A percentile compares a stretch with the other conserved stretches of the same genome.
These are phyloP conservation scores for Electrophaes corylata DNA, from an alignment of 2,888 invertebrate species.

Conservation along the genomic window DNA sequence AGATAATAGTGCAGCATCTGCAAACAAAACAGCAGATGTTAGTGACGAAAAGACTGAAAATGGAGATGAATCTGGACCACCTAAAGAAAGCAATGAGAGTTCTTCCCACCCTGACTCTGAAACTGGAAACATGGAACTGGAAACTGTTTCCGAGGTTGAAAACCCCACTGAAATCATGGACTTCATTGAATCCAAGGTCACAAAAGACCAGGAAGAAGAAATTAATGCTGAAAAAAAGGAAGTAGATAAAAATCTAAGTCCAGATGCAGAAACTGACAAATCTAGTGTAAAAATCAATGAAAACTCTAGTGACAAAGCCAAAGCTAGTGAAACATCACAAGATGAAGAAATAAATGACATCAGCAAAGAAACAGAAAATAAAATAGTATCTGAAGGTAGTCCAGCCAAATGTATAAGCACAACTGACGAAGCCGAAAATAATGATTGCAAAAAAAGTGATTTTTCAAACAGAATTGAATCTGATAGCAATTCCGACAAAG, in stretches of 20 bases:
- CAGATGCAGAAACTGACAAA: slow-evolving; percentile 17
- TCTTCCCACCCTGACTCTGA: slow-evolving; percentile 5
- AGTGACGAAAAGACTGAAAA: neutral
- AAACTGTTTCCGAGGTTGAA: slow-evolving; percentile 11
- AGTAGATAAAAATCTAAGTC: slow-evolving; percentile 1
- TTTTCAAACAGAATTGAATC: slow-evolving; percentile 18
- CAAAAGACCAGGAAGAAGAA: slow-evolving; percentile 1
- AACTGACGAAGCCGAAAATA: slow-evolving; percentile 10
- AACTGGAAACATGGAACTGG: neutral
- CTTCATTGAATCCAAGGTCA: neutral
- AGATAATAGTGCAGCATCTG: slow-evolving; percentile 1
- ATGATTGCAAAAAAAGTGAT: slow-evolving; percentile 17
- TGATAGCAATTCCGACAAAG: slow-evolving; percentile 15
- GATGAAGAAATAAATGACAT: slow-evolving; percentile 27
- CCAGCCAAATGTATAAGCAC: slow-evolving; percentile 1
- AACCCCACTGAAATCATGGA: neutral
- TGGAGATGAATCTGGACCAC: neutral
- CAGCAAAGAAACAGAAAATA: slow-evolving; percentile 31
- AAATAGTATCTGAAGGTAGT: slow-evolving; percentile 5
- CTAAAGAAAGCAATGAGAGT: slow-evolving; percentile 4
- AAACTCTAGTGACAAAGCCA: slow-evolving; percentile 26
- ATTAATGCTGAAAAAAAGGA: slow-evolving; percentile 7
- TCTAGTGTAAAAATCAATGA: slow-evolving; percentile 2
- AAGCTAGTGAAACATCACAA: slow-evolving; percentile 27
- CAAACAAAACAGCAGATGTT: slow-evolving; percentile 4